A percentile compares a stretch with the other conserved stretches of the same genome.
Evolutionary conservation across 35 echinoderm and acorn worm genomes (phyloP).

Genomic region (Ptychodera flava): DNA sequence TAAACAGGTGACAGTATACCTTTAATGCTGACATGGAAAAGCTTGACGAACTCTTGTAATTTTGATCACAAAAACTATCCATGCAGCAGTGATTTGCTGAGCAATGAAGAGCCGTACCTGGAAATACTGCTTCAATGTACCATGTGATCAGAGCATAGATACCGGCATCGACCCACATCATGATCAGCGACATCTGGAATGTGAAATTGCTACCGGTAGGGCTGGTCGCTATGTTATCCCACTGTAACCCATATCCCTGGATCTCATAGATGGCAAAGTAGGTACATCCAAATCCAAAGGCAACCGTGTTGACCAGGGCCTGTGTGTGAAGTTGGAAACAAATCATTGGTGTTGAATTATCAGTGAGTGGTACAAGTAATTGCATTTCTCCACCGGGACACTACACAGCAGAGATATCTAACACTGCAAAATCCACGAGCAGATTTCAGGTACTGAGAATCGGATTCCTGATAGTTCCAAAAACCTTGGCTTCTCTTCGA

Average conservation of each 20-base stretch:
- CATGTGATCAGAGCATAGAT: conserved; percentile 73
- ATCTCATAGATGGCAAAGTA: conserved; percentile 91
- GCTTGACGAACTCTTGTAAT: no score
- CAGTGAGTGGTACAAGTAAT: no score
- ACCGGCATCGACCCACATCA: conserved; percentile 96
- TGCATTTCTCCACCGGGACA: no score
- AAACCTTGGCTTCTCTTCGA: no score
- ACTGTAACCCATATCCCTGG: conserved; percentile 85
- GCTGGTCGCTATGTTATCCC: conserved; percentile 72
- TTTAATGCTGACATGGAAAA: no score
- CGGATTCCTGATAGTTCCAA: no score
- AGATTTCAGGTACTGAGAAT: no score
- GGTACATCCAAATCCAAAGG: conserved; percentile 73
- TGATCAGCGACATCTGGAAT: conserved; percentile 58
- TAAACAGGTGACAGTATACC: no score
- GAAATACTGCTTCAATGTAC: conserved; percentile 91
- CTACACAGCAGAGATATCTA: no score
- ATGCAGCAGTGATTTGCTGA: neutral
- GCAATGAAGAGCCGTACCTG: conserved; percentile 36
- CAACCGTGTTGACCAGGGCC: conserved; percentile 85
- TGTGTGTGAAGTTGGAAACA: no score
- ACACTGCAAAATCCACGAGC: no score
- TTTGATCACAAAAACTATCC: neutral
- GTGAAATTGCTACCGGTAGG: conserved; percentile 54
- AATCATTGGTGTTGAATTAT: no score